Evolutionary conservation across 2,888 invertebrate genomes (phyloP).

Genomic region (Dione vanillae): DNA sequence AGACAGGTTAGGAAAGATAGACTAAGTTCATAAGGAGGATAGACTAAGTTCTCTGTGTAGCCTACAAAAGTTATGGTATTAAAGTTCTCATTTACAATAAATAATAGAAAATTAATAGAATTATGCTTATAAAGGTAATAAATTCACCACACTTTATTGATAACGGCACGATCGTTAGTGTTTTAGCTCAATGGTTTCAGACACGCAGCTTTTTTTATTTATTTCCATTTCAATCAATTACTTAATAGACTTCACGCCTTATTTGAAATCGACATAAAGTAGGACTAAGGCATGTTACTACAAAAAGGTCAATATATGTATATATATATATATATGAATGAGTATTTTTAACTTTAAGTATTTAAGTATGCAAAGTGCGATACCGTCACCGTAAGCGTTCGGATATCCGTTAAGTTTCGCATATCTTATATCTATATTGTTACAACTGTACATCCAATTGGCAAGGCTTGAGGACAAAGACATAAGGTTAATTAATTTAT

Average conservation of each 20-base stretch:
- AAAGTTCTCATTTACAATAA: too few species aligned
- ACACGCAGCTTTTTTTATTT: conserved; percentile 15
- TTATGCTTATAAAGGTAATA: conserved; percentile 6
- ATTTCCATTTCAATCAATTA: conserved; percentile 19
- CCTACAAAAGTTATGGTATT: too few species aligned
- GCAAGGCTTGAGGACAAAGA: background rate
- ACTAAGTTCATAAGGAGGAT: too few species aligned
- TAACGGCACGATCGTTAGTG: conserved; percentile 2
- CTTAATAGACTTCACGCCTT: conserved; percentile 20
- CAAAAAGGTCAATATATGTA: too few species aligned
- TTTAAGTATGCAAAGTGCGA: conserved; percentile 3
- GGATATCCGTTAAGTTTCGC: conserved; percentile 28
- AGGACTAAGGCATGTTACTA: conserved; percentile 8
- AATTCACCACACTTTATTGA: conserved; percentile 11
- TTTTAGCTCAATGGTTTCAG: conserved; percentile 3
- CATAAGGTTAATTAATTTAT: background rate
- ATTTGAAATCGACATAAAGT: conserved; percentile 3
- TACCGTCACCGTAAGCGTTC: conserved; percentile 13
- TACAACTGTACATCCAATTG: conserved; percentile 14
- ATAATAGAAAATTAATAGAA: conserved; percentile 1
- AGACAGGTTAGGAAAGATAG: too few species aligned
- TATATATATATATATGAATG: too few species aligned
- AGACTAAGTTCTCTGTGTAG: too few species aligned
- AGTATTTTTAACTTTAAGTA: background rate
- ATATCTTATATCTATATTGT: conserved; percentile 26